Percentiles rank a stretch among this genome's conserved stretches.
Conservation (phyloP, 2,797 vertebrate species). For the Sebastes minor region DNA sequence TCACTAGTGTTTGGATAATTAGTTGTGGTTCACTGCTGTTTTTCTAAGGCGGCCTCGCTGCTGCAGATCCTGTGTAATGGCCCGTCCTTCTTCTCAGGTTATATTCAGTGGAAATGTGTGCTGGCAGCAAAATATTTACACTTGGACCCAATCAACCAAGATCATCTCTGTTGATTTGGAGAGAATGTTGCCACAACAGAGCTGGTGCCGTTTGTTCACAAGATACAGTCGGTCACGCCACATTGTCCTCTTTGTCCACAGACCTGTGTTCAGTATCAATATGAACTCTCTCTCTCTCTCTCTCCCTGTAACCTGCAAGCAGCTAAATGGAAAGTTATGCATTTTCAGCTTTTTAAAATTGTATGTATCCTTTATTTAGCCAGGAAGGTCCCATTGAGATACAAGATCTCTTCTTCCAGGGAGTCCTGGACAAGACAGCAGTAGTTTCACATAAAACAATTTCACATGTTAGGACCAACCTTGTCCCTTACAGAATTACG, state of each 20-base stretch:
- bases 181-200: constrained; percentile 82
- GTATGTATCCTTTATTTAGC: not conserved
- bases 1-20: constrained; percentile 57
- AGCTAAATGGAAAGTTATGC: not conserved
- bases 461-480: not conserved
- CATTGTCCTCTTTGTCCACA: constrained; percentile 63
- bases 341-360: not conserved
- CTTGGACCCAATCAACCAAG: constrained; percentile 64
- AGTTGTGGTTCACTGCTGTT: constrained; percentile 50
- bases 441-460: not conserved
- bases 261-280: constrained; percentile 77
- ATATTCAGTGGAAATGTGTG: constrained; percentile 57
- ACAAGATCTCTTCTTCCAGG: no score
- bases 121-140: constrained; percentile 77
- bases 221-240: constrained; percentile 70
- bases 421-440: not conserved
- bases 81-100: constrained; percentile 8
- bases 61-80: not conserved
- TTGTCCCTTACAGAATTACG: no score
- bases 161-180: constrained; percentile 77
- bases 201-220: constrained; percentile 59
- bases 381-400: not conserved
- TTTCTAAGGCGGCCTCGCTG: not conserved
- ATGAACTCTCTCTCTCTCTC: constrained; percentile 3
- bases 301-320: not conserved